These are phyloP conservation scores for Anolis carolinensis DNA, from an alignment of 2,113 vertebrate species.

Conservation along the genomic window DNA sequence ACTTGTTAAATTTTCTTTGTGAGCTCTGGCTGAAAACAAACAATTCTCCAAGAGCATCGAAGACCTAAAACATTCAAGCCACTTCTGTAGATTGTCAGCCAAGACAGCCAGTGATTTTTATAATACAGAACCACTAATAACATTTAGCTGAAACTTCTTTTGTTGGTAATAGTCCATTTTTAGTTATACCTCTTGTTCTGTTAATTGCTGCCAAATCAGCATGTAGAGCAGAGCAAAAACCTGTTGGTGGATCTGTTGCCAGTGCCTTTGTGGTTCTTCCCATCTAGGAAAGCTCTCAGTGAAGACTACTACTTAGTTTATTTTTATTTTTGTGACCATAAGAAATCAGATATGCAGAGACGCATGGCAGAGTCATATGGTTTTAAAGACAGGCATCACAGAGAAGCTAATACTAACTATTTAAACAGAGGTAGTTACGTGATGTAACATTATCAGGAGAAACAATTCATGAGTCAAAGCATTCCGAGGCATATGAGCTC, in stretches of 20 bases:
- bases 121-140: slow-evolving; percentile 49
- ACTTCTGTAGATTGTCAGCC: slow-evolving; percentile 50
- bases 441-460: slow-evolving; percentile 97
- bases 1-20: not conserved
- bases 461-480: slow-evolving; percentile 99
- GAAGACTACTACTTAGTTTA: slow-evolving; percentile 61
- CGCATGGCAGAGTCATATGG: slow-evolving; percentile 86
- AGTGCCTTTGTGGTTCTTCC: slow-evolving; percentile 70
- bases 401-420: slow-evolving; percentile 84
- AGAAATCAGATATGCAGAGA: slow-evolving; percentile 87
- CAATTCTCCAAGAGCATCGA: slow-evolving; percentile 37
- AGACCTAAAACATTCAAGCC: slow-evolving; percentile 45
- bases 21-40: slow-evolving; percentile 32
- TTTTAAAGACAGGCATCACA: slow-evolving; percentile 78
- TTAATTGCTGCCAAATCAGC: slow-evolving; percentile 61
- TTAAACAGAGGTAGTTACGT: slow-evolving; percentile 89
- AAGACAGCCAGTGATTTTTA: slow-evolving; percentile 50
- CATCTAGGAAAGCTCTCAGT: slow-evolving; percentile 82
- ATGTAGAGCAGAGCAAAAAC: slow-evolving; percentile 39
- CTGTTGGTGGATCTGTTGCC: slow-evolving; percentile 63
- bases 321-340: slow-evolving; percentile 76
- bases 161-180: slow-evolving; percentile 65
- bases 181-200: slow-evolving; percentile 61
- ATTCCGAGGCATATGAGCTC: slow-evolving; percentile 94
- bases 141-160: slow-evolving; percentile 59